These are phyloP conservation scores for Sialia sialis DNA, from an alignment of 2,113 vertebrate genomes.

Conservation along the genomic window DNA sequence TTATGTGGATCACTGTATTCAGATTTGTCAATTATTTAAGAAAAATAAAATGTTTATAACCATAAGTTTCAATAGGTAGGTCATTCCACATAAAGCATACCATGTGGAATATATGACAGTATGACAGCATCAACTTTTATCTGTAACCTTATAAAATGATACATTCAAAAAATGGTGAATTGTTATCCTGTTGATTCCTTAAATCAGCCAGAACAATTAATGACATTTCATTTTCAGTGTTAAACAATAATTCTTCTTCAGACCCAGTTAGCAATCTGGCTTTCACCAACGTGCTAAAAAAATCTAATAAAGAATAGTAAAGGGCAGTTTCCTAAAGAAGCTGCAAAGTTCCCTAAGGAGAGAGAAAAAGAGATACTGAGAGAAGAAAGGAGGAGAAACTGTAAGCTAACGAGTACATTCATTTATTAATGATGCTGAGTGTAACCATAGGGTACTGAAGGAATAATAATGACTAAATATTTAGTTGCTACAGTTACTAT, in stretches of 20 bases:
- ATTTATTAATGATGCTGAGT: not conserved
- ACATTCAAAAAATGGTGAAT: not conserved
- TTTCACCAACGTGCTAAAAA: not conserved
- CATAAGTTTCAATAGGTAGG: not conserved
- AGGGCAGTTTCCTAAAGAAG: not conserved
- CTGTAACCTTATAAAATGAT: not conserved
- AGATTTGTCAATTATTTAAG: not conserved
- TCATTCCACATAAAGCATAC: not conserved
- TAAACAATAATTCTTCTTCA: not conserved
- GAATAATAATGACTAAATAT: conserved; percentile 60
- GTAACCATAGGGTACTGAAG: conserved; percentile 13
- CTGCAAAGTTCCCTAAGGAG: not conserved
- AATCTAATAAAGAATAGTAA: not conserved
- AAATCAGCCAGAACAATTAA: not conserved
- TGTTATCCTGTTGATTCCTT: not conserved
- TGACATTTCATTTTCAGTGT: not conserved
- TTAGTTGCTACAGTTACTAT: conserved; percentile 62
- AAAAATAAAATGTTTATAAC: not conserved
- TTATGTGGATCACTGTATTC: not conserved
- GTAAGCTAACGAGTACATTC: not conserved
- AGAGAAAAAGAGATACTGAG: not conserved
- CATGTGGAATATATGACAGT: not conserved
- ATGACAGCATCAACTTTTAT: not conserved
- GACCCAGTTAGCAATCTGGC: not conserved
- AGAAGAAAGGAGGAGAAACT: not conserved